Evolutionary conservation across 1,140 invertebrate genomes (phyloP), one percentile per base, ranked within the genome.

Genomic region (Coenobita brevimanus): DNA sequence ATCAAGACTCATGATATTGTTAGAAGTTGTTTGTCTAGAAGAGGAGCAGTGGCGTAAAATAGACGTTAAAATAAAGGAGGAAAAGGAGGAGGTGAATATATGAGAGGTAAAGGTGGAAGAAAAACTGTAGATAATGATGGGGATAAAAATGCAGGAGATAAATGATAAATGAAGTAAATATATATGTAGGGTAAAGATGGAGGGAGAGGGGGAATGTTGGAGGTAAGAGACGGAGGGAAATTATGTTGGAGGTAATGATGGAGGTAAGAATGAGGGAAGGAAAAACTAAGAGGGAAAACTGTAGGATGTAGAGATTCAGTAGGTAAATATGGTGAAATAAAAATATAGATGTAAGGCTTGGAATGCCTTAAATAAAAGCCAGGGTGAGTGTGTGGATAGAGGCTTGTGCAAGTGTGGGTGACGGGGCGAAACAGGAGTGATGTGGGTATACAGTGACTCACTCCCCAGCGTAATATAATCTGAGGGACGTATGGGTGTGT

Each of bases 201-300:
- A 64, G 80, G 62, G 80, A 67, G 80, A 82, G 80, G 24, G 60
- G 67, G 78, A 57, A 50, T 30, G 54, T 50, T 43, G 21, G 27
- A 57, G 33, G 0, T 30, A 21, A 46, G 73, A 46, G 38, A n/a
- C 17, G 33, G 50, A 8, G 41, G 38, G 24, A 8, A 43, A 46
- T 8, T 38, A 46, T 24, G 33, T 38, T 17, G 13, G 13, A 36
- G 13, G 4, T 15, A 36, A 36, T 2, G 4, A 38, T 17, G 33
- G 21, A 36, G 13, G 69, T 15, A 38, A 33, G 33, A 57, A 57
- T 30, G 67, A 71, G 27, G 67, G 67, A 27, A 10, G 6, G 21
- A 17, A 21, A 24, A 21, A 38, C 21, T 8, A 38, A 46, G 27
- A 46, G 73, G 41, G 10, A 67, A 50, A 50, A 8, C 6, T 6